Evolutionary conservation across 2,797 vertebrate species (phyloP).

Genomic region (Malacoraja senta): DNA sequence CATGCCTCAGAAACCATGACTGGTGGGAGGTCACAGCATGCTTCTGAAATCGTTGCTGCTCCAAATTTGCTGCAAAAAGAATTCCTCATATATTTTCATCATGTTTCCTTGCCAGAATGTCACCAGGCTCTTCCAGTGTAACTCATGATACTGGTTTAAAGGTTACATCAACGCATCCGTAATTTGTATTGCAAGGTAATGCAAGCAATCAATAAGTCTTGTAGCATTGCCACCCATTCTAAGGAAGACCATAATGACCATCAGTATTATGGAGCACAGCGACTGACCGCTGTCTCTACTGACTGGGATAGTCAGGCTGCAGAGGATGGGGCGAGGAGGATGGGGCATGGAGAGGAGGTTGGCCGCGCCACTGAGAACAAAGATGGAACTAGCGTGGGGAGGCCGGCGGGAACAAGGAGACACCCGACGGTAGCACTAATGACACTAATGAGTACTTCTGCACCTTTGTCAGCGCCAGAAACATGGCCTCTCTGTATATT

Average conservation of each 20-base stretch:
- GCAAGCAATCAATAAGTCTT: neutral
- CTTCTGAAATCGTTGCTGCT: neutral
- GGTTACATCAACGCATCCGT: neutral
- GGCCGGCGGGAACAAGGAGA: too few relatives aligned
- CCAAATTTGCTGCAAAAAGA: neutral
- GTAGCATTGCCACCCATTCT: neutral
- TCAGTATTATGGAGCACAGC: neutral
- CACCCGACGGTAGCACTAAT: too few relatives aligned
- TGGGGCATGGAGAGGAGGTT: too few relatives aligned
- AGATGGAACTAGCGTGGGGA: too few relatives aligned
- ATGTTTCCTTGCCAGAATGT: neutral
- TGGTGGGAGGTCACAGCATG: neutral
- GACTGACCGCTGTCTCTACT: neutral
- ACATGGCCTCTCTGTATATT: too few relatives aligned
- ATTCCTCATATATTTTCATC: neutral
- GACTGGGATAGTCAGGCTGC: too few relatives aligned
- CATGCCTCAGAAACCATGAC: neutral
- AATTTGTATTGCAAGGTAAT: neutral
- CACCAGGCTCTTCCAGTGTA: neutral
- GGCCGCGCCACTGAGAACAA: too few relatives aligned
- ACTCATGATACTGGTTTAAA: neutral
- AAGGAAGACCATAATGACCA: neutral
- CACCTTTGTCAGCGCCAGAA: too few relatives aligned
- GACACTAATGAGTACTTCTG: too few relatives aligned
- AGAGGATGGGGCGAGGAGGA: too few relatives aligned